Conservation (phyloP, 1,140 invertebrate genomes). For the Halesus radiatus region DNA sequence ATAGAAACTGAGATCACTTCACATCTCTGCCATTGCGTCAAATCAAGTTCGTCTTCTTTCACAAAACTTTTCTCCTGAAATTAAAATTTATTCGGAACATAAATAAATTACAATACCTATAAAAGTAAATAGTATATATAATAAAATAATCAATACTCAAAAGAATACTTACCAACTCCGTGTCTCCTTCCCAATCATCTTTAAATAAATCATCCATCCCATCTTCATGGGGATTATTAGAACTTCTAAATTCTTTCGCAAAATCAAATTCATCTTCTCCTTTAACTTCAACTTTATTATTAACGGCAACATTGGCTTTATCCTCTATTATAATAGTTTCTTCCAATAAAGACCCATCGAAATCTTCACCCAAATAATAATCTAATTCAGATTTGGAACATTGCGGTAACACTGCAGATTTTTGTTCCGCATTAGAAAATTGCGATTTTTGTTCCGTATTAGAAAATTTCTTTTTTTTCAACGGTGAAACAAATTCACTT, state of each 20-base stretch:
- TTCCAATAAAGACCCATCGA: neutral
- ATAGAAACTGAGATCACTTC: slow-evolving; percentile 62
- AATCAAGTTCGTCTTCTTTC: slow-evolving; percentile 61
- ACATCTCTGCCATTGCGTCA: slow-evolving; percentile 67
- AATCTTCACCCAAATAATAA: neutral
- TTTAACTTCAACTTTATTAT: too few relatives aligned
- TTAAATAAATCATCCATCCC: slow-evolving; percentile 10
- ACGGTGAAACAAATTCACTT: neutral
- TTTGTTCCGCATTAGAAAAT: neutral
- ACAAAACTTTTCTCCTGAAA: slow-evolving; percentile 11
- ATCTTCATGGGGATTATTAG: neutral
- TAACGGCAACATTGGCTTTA: too few relatives aligned
- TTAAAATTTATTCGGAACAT: neutral
- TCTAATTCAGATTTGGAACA: neutral
- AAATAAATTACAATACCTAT: too few relatives aligned
- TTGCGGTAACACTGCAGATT: neutral
- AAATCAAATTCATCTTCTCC: neutral
- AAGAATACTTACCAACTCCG: neutral
- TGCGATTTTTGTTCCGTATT: too few relatives aligned
- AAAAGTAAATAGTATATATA: slow-evolving; percentile 5
- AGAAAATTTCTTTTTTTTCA: neutral
- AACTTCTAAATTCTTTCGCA: neutral
- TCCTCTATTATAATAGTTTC: neutral
- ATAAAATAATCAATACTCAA: slow-evolving; percentile 2
- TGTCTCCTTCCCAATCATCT: slow-evolving; percentile 19